phyloP scores from a whole-genome alignment of 2,797 vertebrate genomes.

The Babyrousa celebensis region DNA sequence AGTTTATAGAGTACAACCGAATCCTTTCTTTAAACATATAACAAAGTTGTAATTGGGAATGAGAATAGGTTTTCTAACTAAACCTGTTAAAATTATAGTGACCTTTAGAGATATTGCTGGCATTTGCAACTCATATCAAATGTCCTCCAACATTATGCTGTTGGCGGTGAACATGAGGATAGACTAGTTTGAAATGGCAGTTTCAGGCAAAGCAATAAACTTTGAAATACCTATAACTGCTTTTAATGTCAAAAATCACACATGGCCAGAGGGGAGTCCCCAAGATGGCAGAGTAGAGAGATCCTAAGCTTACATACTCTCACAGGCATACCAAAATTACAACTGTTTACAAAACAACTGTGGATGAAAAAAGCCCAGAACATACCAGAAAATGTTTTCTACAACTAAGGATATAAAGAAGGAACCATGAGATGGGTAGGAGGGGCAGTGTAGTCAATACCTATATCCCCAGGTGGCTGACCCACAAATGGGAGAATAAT shows the following conservation, averaged over 20 bases:
- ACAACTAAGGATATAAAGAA: neutral
- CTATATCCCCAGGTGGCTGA: neutral
- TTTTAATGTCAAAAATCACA: conserved; percentile 85
- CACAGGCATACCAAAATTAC: neutral
- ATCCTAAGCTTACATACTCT: neutral
- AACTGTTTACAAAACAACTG: neutral
- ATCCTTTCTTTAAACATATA: neutral
- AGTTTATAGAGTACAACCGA: neutral
- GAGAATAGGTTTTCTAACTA: conserved; percentile 75
- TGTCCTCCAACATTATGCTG: conserved; percentile 71
- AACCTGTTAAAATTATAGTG: conserved; percentile 78
- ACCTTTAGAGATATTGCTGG: conserved; percentile 83
- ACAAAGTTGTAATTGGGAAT: conserved; percentile 62
- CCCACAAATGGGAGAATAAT: neutral
- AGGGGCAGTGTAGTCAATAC: neutral
- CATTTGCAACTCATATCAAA: conserved; percentile 82
- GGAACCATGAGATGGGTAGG: neutral
- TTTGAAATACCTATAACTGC: conserved; percentile 77
- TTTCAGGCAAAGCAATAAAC: conserved; percentile 77
- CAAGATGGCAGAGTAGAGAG: neutral
- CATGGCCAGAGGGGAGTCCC: conserved; percentile 2
- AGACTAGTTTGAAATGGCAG: conserved; percentile 80
- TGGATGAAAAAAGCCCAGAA: neutral
- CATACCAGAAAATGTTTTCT: neutral
- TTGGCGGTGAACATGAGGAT: conserved; percentile 74